These are phyloP conservation scores for Malthinus flaveolus DNA, from an alignment of 2,888 invertebrate genomes.

Conservation along the genomic window DNA sequence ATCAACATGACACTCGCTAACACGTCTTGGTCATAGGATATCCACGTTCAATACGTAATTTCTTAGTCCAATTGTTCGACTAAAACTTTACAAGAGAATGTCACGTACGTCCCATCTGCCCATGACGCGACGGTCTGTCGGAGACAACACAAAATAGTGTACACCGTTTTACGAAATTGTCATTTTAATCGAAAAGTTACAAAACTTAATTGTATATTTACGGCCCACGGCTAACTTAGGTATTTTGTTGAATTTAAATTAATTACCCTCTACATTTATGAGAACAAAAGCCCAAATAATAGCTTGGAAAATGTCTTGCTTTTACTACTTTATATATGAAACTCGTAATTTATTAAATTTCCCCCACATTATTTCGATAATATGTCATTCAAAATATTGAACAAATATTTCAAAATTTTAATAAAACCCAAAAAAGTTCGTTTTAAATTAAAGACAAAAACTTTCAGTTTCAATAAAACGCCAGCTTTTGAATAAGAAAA, in stretches of 20 bases:
- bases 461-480: slow-evolving; percentile 4
- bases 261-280: slow-evolving; percentile 5
- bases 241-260: slow-evolving; percentile 12
- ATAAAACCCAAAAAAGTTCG: slow-evolving; percentile 1
- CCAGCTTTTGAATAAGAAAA: slow-evolving; percentile 6
- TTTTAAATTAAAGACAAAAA: slow-evolving; percentile 3
- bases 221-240: slow-evolving; percentile 6
- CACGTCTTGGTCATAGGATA: slow-evolving; percentile 20
- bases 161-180: slow-evolving; percentile 16
- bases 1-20: slow-evolving; percentile 23
- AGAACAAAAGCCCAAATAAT: slow-evolving; percentile 8
- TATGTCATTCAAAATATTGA: neutral
- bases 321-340: slow-evolving; percentile 4
- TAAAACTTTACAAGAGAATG: slow-evolving; percentile 20
- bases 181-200: slow-evolving; percentile 15
- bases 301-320: slow-evolving; percentile 9
- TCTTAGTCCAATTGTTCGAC: slow-evolving; percentile 21
- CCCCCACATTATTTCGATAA: neutral
- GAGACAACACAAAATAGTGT: slow-evolving; percentile 18
- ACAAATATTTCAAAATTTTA: neutral
- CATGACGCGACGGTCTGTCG: slow-evolving; percentile 26
- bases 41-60: slow-evolving; percentile 23
- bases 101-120: slow-evolving; percentile 33
- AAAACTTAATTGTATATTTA: slow-evolving; percentile 15
- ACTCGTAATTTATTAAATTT: neutral